phyloP scores from a whole-genome alignment of 2,888 invertebrate genomes.

The Brenthis hecate region DNA sequence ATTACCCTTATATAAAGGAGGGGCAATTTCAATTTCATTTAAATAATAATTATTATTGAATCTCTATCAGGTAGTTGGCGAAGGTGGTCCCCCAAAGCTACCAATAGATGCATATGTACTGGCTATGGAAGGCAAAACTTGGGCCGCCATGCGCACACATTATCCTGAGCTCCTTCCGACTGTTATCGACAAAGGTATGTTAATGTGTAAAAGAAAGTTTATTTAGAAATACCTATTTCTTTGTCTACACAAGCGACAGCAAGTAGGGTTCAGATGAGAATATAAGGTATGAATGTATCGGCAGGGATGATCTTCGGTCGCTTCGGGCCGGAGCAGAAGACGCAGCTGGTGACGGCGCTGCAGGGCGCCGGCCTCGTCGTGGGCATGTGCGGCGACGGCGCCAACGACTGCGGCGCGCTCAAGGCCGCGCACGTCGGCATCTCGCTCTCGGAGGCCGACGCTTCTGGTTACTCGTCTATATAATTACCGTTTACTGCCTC shows the following conservation, averaged over 20 bases:
- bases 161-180: conserved; percentile 87
- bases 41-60: not conserved
- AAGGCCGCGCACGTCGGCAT: conserved; percentile 94
- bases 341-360: conserved; percentile 86
- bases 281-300: conserved; percentile 22
- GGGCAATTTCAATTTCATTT: not conserved
- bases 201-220: not conserved
- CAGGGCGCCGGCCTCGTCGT: conserved; percentile 87
- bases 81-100: conserved; percentile 67
- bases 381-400: conserved; percentile 89
- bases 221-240: no score
- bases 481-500: no score
- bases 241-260: no score
- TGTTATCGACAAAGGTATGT: conserved; percentile 76
- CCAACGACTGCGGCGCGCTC: conserved; percentile 94
- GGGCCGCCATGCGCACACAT: conserved; percentile 86
- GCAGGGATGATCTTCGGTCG: conserved; percentile 91
- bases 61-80: conserved; percentile 65
- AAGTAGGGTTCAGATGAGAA: no score
- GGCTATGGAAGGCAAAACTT: conserved; percentile 88
- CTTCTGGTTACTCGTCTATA: conserved; percentile 69
- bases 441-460: conserved; percentile 94
- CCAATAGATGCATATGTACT: conserved; percentile 77
- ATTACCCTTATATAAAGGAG: no score
- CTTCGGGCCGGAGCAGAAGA: conserved; percentile 92